Evolutionary conservation across 2,797 vertebrate species (phyloP).

Genomic region (Mormyrops boulengeri): DNA sequence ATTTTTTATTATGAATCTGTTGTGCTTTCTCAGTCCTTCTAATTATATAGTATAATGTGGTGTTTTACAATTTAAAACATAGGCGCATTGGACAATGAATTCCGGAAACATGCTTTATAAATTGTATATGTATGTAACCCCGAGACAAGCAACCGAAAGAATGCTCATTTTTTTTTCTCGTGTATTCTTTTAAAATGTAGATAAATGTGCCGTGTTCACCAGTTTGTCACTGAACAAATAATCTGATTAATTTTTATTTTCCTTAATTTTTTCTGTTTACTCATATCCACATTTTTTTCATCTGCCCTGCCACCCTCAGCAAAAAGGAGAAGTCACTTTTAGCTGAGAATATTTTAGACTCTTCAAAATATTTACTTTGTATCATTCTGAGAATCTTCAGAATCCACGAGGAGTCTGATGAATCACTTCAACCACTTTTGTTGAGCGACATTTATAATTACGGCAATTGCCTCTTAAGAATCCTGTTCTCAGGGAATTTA

Average conservation of each 20-base stretch:
- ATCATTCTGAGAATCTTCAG: neutral
- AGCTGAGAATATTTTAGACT: neutral
- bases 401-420: neutral
- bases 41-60: neutral
- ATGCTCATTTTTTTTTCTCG: neutral
- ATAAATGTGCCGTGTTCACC: neutral
- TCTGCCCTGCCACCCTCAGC: neutral
- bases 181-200: neutral
- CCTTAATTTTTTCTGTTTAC: neutral
- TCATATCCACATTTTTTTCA: neutral
- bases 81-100: neutral
- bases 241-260: neutral
- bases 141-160: neutral
- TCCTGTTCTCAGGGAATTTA: neutral
- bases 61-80: neutral
- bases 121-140: neutral
- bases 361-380: constrained; percentile 4
- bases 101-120: neutral
- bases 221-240: neutral
- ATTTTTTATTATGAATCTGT: neutral
- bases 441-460: neutral
- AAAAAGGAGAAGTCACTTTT: neutral
- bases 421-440: neutral
- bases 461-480: neutral
- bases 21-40: neutral